phyloP scores from a whole-genome alignment of 2,113 vertebrate genomes.

The Pangasianodon hypophthalmus region DNA sequence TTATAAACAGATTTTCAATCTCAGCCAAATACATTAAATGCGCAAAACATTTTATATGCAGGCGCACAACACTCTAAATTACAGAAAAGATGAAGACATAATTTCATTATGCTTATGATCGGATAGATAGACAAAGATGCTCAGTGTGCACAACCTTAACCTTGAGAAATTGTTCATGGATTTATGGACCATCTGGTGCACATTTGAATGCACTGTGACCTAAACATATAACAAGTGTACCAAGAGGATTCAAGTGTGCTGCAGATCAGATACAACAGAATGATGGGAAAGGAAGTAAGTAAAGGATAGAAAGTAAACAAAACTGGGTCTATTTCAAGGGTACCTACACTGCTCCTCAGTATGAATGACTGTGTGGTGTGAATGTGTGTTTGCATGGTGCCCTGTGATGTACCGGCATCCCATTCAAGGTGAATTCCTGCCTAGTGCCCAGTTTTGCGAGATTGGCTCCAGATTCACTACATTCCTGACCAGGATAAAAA shows the following conservation, averaged over 20 bases:
- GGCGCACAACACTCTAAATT: background rate
- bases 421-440: background rate
- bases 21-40: background rate
- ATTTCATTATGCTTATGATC: constrained; percentile 28
- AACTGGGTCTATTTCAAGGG: background rate
- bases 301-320: background rate
- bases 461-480: background rate
- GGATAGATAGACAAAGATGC: background rate
- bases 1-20: constrained; percentile 25
- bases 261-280: background rate
- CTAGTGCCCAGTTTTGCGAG: background rate
- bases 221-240: background rate
- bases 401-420: background rate
- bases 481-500: background rate
- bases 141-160: background rate
- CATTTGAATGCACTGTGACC: background rate
- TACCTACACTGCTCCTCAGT: background rate
- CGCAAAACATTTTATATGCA: constrained; percentile 20
- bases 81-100: constrained; percentile 18
- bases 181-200: background rate
- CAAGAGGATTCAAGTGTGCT: background rate
- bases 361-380: background rate
- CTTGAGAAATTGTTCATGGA: background rate
- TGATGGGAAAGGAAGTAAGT: background rate
- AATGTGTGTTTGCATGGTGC: background rate